phyloP scores from a whole-genome alignment of 2,888 invertebrate genomes.

The Ormyrus nitidulus region DNA sequence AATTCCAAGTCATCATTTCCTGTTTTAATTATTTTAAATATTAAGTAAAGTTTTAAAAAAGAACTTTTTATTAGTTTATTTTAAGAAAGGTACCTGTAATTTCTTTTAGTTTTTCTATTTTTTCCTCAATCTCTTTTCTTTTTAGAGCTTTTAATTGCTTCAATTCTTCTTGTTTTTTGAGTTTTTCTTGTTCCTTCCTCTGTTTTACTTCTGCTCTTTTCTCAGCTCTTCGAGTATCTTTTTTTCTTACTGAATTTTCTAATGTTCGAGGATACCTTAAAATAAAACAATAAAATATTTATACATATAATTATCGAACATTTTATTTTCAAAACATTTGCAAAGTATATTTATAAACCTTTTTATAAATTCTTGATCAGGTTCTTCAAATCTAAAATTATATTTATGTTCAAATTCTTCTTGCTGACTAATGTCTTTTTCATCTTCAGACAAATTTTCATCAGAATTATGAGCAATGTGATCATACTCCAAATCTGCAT shows the following conservation, averaged over 20 bases:
- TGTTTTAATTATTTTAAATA: constrained; percentile 42
- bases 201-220: constrained; percentile 86
- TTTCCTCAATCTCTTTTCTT: constrained; percentile 91
- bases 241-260: constrained; percentile 86
- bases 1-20: constrained; percentile 70
- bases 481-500: constrained; percentile 60
- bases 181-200: constrained; percentile 87
- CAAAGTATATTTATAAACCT: constrained; percentile 58
- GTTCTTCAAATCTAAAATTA: constrained; percentile 97
- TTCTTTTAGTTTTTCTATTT: constrained; percentile 89
- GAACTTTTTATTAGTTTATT: neutral
- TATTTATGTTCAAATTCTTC: constrained; percentile 95
- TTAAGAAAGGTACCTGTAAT: constrained; percentile 82
- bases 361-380: constrained; percentile 90
- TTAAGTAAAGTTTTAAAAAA: constrained; percentile 4
- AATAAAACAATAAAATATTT: constrained; percentile 48
- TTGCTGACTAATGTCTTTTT: constrained; percentile 86
- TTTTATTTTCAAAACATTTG: constrained; percentile 3
- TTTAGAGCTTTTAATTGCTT: constrained; percentile 91
- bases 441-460: constrained; percentile 85
- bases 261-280: constrained; percentile 92
- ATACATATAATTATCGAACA: no score
- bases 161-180: constrained; percentile 90
- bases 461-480: constrained; percentile 74
- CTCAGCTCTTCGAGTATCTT: constrained; percentile 86